These are phyloP conservation scores for Laticauda laticaudata DNA, from an alignment of 2,113 vertebrate genomes.

Conservation along the genomic window DNA sequence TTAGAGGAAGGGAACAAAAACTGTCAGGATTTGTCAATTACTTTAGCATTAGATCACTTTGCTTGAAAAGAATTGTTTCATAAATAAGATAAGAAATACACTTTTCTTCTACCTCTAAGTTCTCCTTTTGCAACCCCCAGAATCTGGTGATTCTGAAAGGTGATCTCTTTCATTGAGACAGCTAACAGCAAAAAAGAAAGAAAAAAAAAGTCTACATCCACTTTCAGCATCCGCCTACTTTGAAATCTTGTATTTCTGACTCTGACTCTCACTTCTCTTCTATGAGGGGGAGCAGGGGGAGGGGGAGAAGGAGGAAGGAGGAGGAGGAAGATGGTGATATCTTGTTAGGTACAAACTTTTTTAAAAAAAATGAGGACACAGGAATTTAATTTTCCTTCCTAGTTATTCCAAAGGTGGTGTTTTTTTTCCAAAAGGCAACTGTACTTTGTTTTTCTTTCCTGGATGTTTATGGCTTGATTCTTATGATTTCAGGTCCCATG, in stretches of 20 bases:
- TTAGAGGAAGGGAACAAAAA: neutral
- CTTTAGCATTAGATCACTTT: neutral
- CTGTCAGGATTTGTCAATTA: neutral
- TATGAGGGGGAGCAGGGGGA: neutral
- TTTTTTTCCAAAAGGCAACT: too few species aligned
- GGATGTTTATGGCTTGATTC: neutral
- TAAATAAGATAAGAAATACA: neutral
- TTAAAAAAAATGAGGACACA: neutral
- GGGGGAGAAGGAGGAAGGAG: neutral
- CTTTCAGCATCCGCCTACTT: neutral
- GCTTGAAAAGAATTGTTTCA: neutral
- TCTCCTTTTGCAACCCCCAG: neutral
- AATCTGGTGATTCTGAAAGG: neutral
- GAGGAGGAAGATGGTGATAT: neutral
- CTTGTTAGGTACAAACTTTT: neutral
- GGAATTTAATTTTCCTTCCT: neutral
- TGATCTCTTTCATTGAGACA: neutral
- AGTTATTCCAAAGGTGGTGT: neutral
- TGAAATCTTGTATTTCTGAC: neutral
- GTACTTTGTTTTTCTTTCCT: neutral
- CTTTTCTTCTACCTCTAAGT: neutral
- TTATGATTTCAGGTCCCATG: neutral
- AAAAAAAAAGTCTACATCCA: neutral
- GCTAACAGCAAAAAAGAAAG: neutral
- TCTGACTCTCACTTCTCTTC: neutral